phyloP scores from a whole-genome alignment of 1,140 invertebrate species.

The Euborellia annulipes region DNA sequence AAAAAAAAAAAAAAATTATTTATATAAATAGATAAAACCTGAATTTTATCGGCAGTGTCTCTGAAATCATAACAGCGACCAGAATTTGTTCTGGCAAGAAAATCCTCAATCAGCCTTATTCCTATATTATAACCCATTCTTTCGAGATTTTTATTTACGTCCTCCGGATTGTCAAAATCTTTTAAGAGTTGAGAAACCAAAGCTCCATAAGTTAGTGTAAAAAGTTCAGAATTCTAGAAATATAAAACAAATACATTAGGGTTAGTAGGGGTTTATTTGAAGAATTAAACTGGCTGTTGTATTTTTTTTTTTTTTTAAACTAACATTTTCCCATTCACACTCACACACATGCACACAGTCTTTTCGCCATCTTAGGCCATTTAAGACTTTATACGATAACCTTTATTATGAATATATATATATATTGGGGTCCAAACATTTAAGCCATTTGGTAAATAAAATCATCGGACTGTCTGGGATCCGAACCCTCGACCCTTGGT shows the following conservation, averaged over 20 bases:
- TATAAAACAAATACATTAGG: slow-evolving; percentile 13
- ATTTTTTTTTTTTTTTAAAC: too few relatives aligned
- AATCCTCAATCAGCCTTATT: slow-evolving; percentile 92
- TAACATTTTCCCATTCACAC: too few relatives aligned
- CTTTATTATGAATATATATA: slow-evolving; percentile 22
- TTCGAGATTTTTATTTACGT: slow-evolving; percentile 88
- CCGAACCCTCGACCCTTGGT: too few relatives aligned
- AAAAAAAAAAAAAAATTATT: background rate
- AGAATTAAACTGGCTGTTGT: slow-evolving; percentile 30
- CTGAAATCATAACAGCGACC: slow-evolving; percentile 87
- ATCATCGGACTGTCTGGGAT: too few relatives aligned
- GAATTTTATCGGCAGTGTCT: slow-evolving; percentile 94
- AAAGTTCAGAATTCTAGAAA: slow-evolving; percentile 87
- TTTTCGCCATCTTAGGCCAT: slow-evolving; percentile 31
- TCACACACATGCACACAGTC: too few relatives aligned
- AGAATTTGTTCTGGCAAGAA: slow-evolving; percentile 78
- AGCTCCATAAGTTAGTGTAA: slow-evolving; percentile 95
- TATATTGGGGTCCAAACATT: too few relatives aligned
- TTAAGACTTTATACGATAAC: slow-evolving; percentile 22
- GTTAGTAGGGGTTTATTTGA: slow-evolving; percentile 13
- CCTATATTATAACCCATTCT: slow-evolving; percentile 97
- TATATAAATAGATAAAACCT: slow-evolving; percentile 29
- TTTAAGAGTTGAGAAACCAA: slow-evolving; percentile 91
- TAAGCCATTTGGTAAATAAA: too few relatives aligned
- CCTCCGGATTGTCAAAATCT: slow-evolving; percentile 94